Conservation (phyloP, 1,140 invertebrate genomes). For the Anastrepha obliqua region DNA sequence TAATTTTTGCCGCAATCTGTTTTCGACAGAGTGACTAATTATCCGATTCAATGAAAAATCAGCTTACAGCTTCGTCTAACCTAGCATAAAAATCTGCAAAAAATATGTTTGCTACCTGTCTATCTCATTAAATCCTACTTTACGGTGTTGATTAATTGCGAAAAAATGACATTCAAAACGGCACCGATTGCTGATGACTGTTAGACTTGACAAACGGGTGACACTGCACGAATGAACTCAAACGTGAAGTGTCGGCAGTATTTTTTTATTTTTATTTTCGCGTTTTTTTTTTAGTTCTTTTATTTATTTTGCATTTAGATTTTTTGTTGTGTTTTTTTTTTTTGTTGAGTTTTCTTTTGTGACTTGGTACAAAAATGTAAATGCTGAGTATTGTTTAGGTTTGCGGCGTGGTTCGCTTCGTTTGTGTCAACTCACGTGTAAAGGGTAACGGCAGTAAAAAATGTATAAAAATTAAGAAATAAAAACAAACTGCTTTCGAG, state of each 20-base stretch:
- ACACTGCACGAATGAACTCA: background rate
- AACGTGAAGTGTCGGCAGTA: background rate
- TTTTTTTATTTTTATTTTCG: background rate
- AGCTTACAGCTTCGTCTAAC: too few relatives aligned
- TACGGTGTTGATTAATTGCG: background rate
- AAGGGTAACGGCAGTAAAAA: constrained; percentile 17
- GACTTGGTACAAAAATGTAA: background rate
- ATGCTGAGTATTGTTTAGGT: background rate
- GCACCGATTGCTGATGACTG: background rate
- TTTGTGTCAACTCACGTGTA: constrained; percentile 31
- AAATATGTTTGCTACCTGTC: too few relatives aligned
- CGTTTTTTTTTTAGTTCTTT: background rate
- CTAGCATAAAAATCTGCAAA: too few relatives aligned
- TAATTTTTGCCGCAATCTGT: too few relatives aligned
- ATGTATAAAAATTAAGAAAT: background rate
- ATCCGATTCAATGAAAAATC: too few relatives aligned
- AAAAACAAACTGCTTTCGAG: background rate
- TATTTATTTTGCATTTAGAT: background rate
- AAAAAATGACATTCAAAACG: background rate
- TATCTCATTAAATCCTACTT: too few relatives aligned
- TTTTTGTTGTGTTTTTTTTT: background rate
- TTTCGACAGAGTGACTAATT: too few relatives aligned
- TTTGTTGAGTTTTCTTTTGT: background rate
- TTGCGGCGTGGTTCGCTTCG: background rate
- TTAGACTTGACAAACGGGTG: background rate